These are phyloP conservation scores for Saccostrea echinata DNA, from an alignment of 1,140 invertebrate genomes.

Conservation along the genomic window DNA sequence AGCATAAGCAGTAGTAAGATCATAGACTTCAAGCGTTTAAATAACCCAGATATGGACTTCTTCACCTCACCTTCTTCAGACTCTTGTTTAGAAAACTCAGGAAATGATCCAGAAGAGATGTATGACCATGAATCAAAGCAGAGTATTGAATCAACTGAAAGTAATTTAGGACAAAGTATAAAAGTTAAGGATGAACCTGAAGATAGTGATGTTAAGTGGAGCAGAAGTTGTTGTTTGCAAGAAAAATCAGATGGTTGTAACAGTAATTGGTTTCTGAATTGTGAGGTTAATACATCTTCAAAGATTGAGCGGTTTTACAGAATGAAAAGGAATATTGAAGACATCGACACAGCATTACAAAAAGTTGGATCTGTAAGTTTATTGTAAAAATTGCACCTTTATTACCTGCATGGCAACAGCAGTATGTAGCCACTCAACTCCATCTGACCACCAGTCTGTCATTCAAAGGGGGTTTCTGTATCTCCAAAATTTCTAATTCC, in stretches of 20 bases:
- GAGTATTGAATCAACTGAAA: not conserved
- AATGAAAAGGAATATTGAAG: not conserved
- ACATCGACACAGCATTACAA: not conserved
- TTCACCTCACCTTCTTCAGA: not conserved
- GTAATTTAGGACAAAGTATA: not conserved
- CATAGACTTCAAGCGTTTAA: constrained; percentile 43
- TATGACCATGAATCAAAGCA: not conserved
- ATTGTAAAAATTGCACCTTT: not conserved
- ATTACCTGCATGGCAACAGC: too few species aligned
- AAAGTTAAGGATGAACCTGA: constrained; percentile 24
- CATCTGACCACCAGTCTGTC: too few species aligned
- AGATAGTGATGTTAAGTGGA: not conserved
- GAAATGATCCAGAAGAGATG: not conserved
- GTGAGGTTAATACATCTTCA: not conserved
- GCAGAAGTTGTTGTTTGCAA: not conserved
- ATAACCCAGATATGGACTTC: constrained; percentile 26
- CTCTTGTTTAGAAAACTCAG: constrained; percentile 7
- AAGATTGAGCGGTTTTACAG: not conserved
- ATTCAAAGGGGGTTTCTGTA: too few species aligned
- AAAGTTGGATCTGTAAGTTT: not conserved
- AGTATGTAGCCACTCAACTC: too few species aligned
- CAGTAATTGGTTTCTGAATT: not conserved
- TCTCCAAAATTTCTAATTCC: too few species aligned
- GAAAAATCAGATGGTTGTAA: not conserved
- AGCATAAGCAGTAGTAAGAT: not conserved